Percentiles rank a stretch among this genome's conserved stretches.
Conservation (phyloP, 30 jellyfish, hydroid and myxozoan species). For the Clytia hemisphaerica region DNA sequence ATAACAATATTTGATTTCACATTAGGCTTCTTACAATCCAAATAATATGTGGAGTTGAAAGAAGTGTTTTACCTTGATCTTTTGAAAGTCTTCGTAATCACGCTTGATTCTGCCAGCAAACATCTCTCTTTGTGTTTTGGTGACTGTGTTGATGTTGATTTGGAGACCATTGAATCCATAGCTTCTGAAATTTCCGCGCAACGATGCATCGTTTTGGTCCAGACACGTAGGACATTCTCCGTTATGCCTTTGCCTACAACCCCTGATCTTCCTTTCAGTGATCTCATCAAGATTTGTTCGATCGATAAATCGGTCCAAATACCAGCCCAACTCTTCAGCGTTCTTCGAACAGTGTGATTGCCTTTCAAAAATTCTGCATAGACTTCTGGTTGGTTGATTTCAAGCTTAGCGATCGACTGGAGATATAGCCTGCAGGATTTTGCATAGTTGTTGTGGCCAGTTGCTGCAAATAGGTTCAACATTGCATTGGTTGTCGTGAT, state of each 20-base stretch:
- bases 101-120: background rate
- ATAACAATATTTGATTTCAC: background rate
- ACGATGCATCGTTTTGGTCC: conserved; percentile 19
- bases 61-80: background rate
- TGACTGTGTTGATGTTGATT: background rate
- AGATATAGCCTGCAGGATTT: conserved; percentile 24
- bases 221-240: conserved; percentile 11
- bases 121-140: background rate
- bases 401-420: background rate
- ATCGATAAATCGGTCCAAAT: background rate
- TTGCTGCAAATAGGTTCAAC: conserved; percentile 21
- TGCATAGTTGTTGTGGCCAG: conserved; percentile 27
- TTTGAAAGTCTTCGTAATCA: background rate
- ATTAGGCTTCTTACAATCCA: too few species aligned
- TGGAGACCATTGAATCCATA: conserved; percentile 7
- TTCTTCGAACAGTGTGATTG: conserved; percentile 9
- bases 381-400: conserved; percentile 4
- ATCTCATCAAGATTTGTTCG: background rate
- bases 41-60: too few species aligned
- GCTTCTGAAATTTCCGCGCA: conserved; percentile 7
- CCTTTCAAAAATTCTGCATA: conserved; percentile 8
- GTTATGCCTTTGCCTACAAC: conserved; percentile 8
- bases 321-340: background rate
- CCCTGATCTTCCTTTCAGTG: conserved; percentile 4
- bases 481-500: conserved; percentile 12